phyloP scores from a whole-genome alignment of 2,888 invertebrate genomes.

The Leptinotarsa tumamoca region DNA sequence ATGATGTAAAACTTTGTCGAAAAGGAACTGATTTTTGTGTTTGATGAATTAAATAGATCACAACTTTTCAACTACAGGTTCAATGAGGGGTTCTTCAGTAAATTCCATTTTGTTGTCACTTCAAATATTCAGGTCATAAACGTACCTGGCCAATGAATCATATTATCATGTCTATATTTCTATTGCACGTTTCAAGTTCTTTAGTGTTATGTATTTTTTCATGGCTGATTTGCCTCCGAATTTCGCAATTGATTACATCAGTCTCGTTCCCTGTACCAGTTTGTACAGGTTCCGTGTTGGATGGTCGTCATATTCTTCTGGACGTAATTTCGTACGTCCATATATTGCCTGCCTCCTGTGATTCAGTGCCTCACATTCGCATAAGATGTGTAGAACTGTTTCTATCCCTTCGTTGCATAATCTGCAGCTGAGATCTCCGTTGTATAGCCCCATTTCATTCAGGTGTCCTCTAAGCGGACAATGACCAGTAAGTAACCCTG shows the following conservation, averaged over 20 bases:
- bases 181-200: constrained; percentile 20
- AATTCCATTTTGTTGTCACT: constrained; percentile 11
- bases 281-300: too few relatives aligned
- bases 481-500: too few relatives aligned
- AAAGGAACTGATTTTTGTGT: constrained; percentile 21
- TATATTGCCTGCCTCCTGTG: too few relatives aligned
- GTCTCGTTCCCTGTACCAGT: too few relatives aligned
- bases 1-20: constrained; percentile 37
- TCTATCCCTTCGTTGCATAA: too few relatives aligned
- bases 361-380: too few relatives aligned
- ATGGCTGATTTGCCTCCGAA: constrained; percentile 40
- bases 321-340: too few relatives aligned
- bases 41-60: not conserved
- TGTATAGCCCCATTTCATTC: too few relatives aligned
- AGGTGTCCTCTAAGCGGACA: too few relatives aligned
- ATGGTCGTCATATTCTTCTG: too few relatives aligned
- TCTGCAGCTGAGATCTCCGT: too few relatives aligned
- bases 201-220: constrained; percentile 35
- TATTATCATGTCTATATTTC: constrained; percentile 15
- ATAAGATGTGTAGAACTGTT: too few relatives aligned
- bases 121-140: constrained; percentile 23
- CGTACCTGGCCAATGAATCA: constrained; percentile 8
- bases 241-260: constrained; percentile 34
- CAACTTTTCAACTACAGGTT: not conserved
- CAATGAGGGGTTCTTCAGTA: not conserved